These are phyloP conservation scores for Bursaphelenchus okinawaensis DNA, from an alignment of 2,888 invertebrate genomes.

Conservation along the genomic window DNA sequence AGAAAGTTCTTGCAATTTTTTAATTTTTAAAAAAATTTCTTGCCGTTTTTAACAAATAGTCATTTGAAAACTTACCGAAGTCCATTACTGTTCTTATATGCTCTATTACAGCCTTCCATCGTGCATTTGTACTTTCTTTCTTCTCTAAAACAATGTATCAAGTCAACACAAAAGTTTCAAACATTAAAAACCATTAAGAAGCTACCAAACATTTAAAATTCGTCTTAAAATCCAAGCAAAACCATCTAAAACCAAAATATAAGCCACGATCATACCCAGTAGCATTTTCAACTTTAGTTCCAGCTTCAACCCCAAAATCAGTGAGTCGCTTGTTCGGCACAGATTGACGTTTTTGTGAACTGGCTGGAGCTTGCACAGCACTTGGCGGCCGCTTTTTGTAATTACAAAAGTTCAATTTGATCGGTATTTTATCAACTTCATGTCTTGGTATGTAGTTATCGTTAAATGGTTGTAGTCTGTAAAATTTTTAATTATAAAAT, in stretches of 20 bases:
- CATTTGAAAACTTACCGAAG: slow-evolving; percentile 11
- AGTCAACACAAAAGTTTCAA: slow-evolving; percentile 3
- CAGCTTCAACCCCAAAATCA: neutral
- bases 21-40: neutral
- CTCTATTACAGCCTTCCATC: slow-evolving; percentile 18
- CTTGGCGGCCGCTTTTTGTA: slow-evolving; percentile 17
- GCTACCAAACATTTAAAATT: no score
- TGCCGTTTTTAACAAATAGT: no score
- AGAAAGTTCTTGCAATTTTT: neutral
- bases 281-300: slow-evolving; percentile 1
- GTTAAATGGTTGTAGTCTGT: neutral
- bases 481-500: neutral
- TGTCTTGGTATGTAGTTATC: neutral
- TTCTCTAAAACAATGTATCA: slow-evolving; percentile 15
- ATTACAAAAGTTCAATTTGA: slow-evolving; percentile 16
- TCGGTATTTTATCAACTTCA: neutral
- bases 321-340: neutral
- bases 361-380: neutral
- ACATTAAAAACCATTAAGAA: no score
- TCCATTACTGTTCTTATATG: slow-evolving; percentile 20
- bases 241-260: no score
- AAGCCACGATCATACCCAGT: no score
- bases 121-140: slow-evolving; percentile 22
- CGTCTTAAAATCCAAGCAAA: no score
- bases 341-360: neutral